Evolutionary conservation across 2,888 invertebrate species (phyloP), one percentile per base, ranked within the genome.

Genomic region (Drosophila stalkeri): DNA sequence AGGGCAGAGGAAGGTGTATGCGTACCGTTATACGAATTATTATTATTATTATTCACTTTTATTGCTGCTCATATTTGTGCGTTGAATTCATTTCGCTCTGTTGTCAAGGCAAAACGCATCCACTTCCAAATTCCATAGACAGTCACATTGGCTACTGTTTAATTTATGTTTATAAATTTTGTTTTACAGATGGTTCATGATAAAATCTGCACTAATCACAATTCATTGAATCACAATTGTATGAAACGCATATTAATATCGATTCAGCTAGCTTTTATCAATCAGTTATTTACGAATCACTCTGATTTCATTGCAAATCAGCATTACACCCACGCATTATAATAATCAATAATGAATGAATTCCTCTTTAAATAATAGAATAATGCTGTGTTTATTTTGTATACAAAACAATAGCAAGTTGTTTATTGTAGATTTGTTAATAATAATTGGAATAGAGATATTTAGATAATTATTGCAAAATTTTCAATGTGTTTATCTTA

Each of bases 11-110:
- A 35, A 47, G 9, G 18, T 12, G 64, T 63, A 72, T 77, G 75
- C 72, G 68, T 80, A 80, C 49, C 70, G 77, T 49, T 61, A 23
- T 80, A 71, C 62, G 83, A 82, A 87, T 81, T 82, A 87, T 87
- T 76, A 78, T 82, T 74, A 77, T 82, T 74, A 77, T 71, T 79
- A 82, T 85, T 81, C 80, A 74, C 68, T 75, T 80, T 80, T 72
- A 74, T 75, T 74, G 79, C 66, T 64, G 64, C 64, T 66, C 59
- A 39, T 61, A 49, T 65, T 60, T 68, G 51, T 66, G 64, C 47
- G 33, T 61, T 55, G 66, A 63, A 61, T 39, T 60, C 62, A 54
- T 33, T 37, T 31, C 23, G n/a, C 44, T 57, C 20, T 56, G 41
- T 18, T 46, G 37, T 43, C 49, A 9, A 37, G 12, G n/a, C 76